Base-by-base conservation (phyloP, 2,113 vertebrate species). In the Apodemus speciosus region DNA sequence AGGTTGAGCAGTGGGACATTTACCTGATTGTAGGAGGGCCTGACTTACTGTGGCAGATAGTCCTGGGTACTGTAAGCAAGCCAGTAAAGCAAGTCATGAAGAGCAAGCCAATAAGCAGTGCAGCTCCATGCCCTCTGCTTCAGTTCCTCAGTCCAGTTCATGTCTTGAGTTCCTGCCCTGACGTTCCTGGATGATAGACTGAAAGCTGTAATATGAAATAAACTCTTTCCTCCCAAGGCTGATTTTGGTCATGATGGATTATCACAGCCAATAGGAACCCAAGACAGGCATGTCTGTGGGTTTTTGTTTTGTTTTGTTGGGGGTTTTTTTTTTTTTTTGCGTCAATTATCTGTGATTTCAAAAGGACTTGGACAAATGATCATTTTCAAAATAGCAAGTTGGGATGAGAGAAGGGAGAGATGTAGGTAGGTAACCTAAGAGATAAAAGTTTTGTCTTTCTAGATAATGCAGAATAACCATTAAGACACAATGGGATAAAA, bases 301-400 rank as follows among this genome's bases (percentile, higher is more conserved):
- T 15, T 8, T 9, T 11, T 51, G n/a, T n/a, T n/a, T n/a, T n/a
- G n/a, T n/a, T n/a, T n/a, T n/a, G n/a, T n/a, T n/a, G n/a, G n/a
- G n/a, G n/a, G n/a, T 51, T 69, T 68, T 91, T 66, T 84, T 69
- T 68, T 91, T 66, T 69, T 69, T 92, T 66, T 84, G 14, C 0
- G 18, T 76, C 75, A 90, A 72, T 53, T 85, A 49, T 4, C 3
- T 13, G 20, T 77, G 23, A 56, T 72, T 88, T 81, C 81, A 92
- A 77, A 92, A 73, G 40, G 21, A 27, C 62, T 93, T 88, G 43
- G 75, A 25, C 89, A 14, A 81, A 93, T 91, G 30, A 81, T 72
- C 53, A 81, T 64, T 94, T 4, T 79, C 13, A 71, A 85, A 87
- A 35, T 30, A 60, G 6, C 68, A 87, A 46, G 32, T 92, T 93